Evolutionary conservation across 2,113 vertebrate genomes (phyloP).

Genomic region (Murina feae): DNA sequence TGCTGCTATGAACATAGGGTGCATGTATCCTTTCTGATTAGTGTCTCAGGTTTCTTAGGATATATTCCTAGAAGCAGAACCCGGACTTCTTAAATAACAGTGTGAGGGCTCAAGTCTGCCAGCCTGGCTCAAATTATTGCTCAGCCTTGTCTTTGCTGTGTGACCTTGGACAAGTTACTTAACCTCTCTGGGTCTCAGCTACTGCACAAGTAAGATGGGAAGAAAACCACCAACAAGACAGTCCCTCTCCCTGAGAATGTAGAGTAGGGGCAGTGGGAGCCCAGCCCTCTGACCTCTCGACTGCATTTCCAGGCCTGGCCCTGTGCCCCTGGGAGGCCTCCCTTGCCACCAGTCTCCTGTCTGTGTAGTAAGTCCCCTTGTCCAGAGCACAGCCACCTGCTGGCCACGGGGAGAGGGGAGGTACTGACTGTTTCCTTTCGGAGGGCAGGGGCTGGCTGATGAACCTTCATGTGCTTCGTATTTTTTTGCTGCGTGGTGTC

Average conservation of each 20-base stretch:
- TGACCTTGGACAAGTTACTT: background rate
- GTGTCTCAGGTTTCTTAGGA: too few relatives aligned
- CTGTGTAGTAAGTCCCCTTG: background rate
- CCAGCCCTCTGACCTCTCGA: background rate
- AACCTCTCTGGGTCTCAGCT: background rate
- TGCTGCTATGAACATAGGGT: too few relatives aligned
- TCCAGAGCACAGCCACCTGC: background rate
- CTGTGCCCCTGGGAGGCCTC: background rate
- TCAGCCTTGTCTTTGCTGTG: background rate
- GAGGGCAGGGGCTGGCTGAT: background rate
- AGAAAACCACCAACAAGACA: background rate
- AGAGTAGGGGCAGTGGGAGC: too few relatives aligned
- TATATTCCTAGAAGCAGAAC: too few relatives aligned
- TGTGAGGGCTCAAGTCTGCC: background rate
- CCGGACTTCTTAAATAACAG: background rate
- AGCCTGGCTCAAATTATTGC: background rate
- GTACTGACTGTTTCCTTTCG: background rate
- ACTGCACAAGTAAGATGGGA: background rate
- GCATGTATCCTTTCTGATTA: too few relatives aligned
- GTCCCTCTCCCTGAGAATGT: background rate
- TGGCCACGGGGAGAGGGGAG: background rate
- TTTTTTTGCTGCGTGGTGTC: background rate
- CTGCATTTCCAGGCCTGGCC: background rate
- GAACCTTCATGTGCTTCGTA: too few relatives aligned
- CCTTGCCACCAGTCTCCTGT: background rate